Evolutionary conservation across 2,797 vertebrate genomes (phyloP).

Genomic region (Molossus alvarezi): DNA sequence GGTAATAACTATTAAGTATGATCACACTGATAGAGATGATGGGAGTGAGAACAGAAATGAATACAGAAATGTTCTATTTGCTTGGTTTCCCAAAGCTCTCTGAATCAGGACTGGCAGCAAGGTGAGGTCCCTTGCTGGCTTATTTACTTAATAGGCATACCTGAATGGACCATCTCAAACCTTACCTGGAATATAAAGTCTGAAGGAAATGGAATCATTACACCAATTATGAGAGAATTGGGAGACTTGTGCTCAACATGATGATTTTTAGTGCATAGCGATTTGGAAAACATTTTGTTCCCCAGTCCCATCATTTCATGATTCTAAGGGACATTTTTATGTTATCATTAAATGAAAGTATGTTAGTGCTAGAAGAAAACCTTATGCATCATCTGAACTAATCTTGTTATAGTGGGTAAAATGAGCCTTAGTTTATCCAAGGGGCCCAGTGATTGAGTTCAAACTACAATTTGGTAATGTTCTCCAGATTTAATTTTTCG

Average conservation of each 20-base stretch:
- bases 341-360: slow-evolving; percentile 26
- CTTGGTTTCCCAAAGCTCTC: not conserved
- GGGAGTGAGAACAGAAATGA: not conserved
- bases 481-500: slow-evolving; percentile 66
- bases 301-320: not conserved
- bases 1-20: slow-evolving; percentile 54
- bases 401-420: slow-evolving; percentile 21
- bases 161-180: not conserved
- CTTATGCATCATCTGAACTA: not conserved
- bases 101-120: not conserved
- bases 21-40: not conserved
- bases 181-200: slow-evolving; percentile 35
- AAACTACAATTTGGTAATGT: slow-evolving; percentile 41
- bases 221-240: slow-evolving; percentile 14
- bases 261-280: not conserved
- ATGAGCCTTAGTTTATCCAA: slow-evolving; percentile 9
- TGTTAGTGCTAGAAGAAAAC: not conserved
- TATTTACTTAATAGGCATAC: slow-evolving; percentile 73
- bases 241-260: not conserved
- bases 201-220: slow-evolving; percentile 60
- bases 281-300: not conserved
- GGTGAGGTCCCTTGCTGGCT: slow-evolving; percentile 37
- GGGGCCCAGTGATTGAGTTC: slow-evolving; percentile 36
- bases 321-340: slow-evolving; percentile 60
- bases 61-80: not conserved